A percentile compares a stretch with the other conserved stretches of the same genome.
Conservation (phyloP, 2,797 vertebrate genomes). For the Enteromius treurensis region DNA sequence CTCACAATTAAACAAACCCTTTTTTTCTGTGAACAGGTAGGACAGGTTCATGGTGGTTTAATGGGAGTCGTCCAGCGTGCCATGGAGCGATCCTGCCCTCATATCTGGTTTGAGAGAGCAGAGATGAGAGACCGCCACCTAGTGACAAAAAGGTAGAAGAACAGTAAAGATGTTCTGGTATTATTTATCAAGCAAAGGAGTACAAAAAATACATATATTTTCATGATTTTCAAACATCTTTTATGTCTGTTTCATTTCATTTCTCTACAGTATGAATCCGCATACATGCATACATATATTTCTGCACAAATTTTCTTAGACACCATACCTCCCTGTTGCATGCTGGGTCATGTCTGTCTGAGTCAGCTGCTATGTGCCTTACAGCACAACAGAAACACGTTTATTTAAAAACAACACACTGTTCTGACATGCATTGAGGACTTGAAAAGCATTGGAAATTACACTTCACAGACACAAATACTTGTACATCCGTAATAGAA, state of each 20-base stretch:
- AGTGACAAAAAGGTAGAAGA: slow-evolving; percentile 87
- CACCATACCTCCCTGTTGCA: not conserved
- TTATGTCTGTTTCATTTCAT: not conserved
- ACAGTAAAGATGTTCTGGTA: not conserved
- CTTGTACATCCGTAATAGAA: not conserved
- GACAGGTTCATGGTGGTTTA: slow-evolving; percentile 92
- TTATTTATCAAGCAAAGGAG: not conserved
- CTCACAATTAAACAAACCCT: not conserved
- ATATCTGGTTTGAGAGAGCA: slow-evolving; percentile 96
- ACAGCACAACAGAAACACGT: slow-evolving; percentile 2
- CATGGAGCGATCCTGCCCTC: slow-evolving; percentile 92
- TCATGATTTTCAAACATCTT: not conserved
- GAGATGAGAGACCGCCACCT: slow-evolving; percentile 97
- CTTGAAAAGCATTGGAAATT: not conserved
- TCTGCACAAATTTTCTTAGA: not conserved
- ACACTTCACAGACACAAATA: not conserved
- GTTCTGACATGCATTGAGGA: slow-evolving; percentile 28
- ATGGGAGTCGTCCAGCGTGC: slow-evolving; percentile 94
- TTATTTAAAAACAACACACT: not conserved
- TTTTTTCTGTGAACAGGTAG: slow-evolving; percentile 79
- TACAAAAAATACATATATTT: not conserved
- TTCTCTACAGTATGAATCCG: not conserved
- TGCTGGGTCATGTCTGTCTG: slow-evolving; percentile 41
- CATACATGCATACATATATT: not conserved
- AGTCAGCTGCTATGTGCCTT: slow-evolving; percentile 30